phyloP scores from a whole-genome alignment of 2,888 invertebrate species.

The Clostera curtula region DNA sequence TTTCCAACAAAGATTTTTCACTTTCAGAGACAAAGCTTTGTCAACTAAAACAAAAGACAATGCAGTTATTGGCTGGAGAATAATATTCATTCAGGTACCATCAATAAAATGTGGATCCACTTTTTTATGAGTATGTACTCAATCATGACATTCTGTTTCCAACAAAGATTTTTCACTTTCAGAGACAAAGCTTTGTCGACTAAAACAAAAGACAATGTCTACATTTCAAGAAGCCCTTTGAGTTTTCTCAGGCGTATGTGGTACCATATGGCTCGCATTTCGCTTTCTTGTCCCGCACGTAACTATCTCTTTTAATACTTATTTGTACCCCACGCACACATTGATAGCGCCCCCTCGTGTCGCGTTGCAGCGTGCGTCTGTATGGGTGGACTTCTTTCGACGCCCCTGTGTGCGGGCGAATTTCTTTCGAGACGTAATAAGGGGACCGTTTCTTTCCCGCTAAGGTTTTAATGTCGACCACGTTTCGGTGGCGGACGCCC shows the following conservation, averaged over 20 bases:
- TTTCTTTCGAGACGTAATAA: slow-evolving; percentile 76
- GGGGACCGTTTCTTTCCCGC: slow-evolving; percentile 75
- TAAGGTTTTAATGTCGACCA: slow-evolving; percentile 75
- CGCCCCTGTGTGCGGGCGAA: slow-evolving; percentile 66
- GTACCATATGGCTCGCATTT: slow-evolving; percentile 45
- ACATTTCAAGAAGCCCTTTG: neutral
- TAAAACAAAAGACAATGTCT: no score
- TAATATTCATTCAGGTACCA: no score
- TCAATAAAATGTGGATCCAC: no score
- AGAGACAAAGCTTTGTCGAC: no score
- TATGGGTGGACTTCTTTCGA: slow-evolving; percentile 69
- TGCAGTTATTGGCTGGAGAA: no score
- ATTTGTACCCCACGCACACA: slow-evolving; percentile 64
- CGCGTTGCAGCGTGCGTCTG: slow-evolving; percentile 41
- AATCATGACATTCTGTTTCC: no score
- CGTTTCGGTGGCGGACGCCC: slow-evolving; percentile 72
- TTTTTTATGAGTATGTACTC: no score
- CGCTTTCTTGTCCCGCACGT: slow-evolving; percentile 54
- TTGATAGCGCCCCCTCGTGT: slow-evolving; percentile 45
- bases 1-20: no score
- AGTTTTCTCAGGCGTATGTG: slow-evolving; percentile 16
- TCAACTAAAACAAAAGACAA: no score
- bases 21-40: no score
- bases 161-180: no score
- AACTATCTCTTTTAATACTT: slow-evolving; percentile 74